Evolutionary conservation across 2,113 vertebrate genomes (phyloP).

Genomic region (Nestor notabilis): DNA sequence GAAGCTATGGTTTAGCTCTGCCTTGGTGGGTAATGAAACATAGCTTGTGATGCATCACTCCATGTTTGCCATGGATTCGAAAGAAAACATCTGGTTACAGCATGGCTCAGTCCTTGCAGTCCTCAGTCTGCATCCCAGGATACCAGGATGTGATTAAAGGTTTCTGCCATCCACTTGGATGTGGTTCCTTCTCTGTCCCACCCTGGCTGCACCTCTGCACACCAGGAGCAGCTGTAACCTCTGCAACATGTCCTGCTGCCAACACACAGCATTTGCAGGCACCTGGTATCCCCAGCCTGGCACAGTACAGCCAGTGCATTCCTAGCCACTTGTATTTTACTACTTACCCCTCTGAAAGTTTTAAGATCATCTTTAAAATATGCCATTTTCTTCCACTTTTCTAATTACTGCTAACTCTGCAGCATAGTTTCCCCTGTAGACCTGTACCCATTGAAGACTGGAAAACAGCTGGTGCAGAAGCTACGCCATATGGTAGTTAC

Average conservation of each 20-base stretch:
- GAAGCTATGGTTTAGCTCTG: neutral
- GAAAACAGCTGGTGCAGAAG: constrained; percentile 41
- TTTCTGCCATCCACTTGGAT: neutral
- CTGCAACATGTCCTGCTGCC: neutral
- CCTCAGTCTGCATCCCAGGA: neutral
- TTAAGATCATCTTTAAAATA: neutral
- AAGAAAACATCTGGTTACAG: neutral
- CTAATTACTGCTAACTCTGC: neutral
- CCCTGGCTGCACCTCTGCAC: neutral
- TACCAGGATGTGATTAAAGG: neutral
- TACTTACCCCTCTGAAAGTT: neutral
- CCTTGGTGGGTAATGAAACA: neutral
- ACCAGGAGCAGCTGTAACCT: neutral
- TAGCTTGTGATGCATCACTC: accelerated
- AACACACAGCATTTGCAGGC: neutral
- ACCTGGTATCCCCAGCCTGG: neutral
- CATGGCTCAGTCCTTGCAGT: accelerated
- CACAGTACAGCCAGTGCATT: neutral
- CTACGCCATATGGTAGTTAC: constrained; percentile 30
- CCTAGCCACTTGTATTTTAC: neutral
- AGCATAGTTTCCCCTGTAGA: neutral
- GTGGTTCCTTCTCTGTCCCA: neutral
- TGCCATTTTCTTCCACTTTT: neutral
- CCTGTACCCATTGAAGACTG: neutral
- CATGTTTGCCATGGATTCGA: neutral